Base-by-base conservation (phyloP, 2,888 invertebrate genomes). In the Smittia sp. region DNA sequence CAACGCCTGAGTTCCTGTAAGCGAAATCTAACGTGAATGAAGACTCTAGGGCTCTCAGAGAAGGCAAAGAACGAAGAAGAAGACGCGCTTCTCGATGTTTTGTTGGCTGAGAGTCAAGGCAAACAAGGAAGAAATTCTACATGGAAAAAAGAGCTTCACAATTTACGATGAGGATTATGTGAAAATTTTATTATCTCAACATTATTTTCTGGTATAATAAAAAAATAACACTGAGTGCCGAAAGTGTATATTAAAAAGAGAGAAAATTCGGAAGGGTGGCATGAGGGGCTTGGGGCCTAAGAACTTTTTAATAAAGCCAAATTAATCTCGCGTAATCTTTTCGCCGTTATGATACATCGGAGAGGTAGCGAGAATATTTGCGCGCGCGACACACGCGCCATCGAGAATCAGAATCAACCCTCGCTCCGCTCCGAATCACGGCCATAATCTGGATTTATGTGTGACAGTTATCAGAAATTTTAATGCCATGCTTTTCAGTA, bases 91-190 rank as follows among this genome's bases (percentile, higher is more conserved):
- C 3, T 46, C 46, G 46, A 11, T 38, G 11, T 38, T 38, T 38
- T n/a, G n/a, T 11, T 38, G 38, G 11, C 38, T 38, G 38, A 38
- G 15, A 62, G n/a, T 22, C 62, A n/a, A n/a, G 13, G 63, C 9
- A 25, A 65, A 32, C n/a, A 38, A 15, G 18, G 6, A 38, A 18
- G 66, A 66, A 66, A 66, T 38, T 32, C 18, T 66, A 32, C 20
- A 66, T 15, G 9, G 39, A 66, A 38, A 46, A 41, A 46, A 15
- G 15, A 46, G 46, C 11, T 46, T 46, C 46, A 46, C 46, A 69
- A 69, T 69, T 69, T 69, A 69, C 69, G 69, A 54, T 41, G 41
- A 69, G 54, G 69, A 69, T 69, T 69, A 69, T 69, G 69, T 27
- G 69, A 69, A 69, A 69, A 69, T 69, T 69, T 69, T 54, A 54